Conservation (phyloP, 2,888 invertebrate species). For the Eupsilia transversa region DNA sequence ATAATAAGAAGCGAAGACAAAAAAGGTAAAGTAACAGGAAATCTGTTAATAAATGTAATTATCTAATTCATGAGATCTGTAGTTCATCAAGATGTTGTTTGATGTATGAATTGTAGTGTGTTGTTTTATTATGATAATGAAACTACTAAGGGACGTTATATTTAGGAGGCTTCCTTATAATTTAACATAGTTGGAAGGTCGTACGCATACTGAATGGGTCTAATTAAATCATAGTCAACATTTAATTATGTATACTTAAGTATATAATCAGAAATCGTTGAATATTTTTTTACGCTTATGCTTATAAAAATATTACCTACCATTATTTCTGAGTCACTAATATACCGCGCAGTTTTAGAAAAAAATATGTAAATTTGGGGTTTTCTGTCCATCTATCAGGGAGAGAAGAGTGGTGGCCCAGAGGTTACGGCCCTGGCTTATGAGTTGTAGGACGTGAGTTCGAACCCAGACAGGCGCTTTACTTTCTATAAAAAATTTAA, state of each 20-base stretch:
- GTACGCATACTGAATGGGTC: conserved; percentile 22
- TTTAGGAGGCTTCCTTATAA: conserved; percentile 37
- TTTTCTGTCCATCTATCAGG: too few relatives aligned
- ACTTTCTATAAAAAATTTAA: too few relatives aligned
- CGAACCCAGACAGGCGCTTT: too few relatives aligned
- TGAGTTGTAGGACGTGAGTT: too few relatives aligned
- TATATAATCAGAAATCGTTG: not conserved
- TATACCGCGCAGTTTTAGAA: not conserved
- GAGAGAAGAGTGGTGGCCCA: too few relatives aligned
- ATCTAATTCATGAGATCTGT: not conserved
- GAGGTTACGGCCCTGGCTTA: too few relatives aligned
- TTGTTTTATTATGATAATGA: conserved; percentile 7
- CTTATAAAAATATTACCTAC: not conserved
- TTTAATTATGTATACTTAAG: not conserved
- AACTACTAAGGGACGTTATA: conserved; percentile 16
- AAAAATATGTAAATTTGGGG: not conserved
- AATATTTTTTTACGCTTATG: not conserved
- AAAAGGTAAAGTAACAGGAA: not conserved
- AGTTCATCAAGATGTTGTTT: conserved; percentile 20
- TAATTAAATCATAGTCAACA: conserved; percentile 16
- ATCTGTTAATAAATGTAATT: not conserved
- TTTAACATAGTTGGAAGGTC: conserved; percentile 39
- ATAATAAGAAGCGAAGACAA: too few relatives aligned
- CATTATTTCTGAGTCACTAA: not conserved
- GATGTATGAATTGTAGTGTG: not conserved